These are phyloP conservation scores for Nematostella vectensis DNA, from an alignment of 92 coral and sea anemone genomes.

Conservation along the genomic window DNA sequence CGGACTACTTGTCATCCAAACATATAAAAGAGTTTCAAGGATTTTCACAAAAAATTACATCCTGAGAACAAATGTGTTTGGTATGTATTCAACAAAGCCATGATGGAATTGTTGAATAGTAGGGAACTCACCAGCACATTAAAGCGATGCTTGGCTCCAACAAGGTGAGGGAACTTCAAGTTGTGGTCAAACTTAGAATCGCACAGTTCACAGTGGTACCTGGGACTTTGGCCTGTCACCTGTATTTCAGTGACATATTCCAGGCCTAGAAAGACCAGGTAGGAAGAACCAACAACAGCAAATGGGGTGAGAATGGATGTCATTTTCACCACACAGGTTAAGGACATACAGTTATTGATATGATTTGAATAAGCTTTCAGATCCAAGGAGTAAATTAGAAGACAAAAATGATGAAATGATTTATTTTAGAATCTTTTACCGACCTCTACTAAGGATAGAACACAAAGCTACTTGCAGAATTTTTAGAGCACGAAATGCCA, in stretches of 20 bases:
- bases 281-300: conserved; percentile 2
- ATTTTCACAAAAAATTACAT: too few relatives aligned
- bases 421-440: too few relatives aligned
- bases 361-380: too few relatives aligned
- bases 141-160: conserved; percentile 99
- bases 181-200: conserved; percentile 99
- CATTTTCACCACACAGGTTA: conserved; percentile 16
- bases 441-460: too few relatives aligned
- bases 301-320: conserved; percentile 21
- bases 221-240: conserved; percentile 97
- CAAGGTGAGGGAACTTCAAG: conserved; percentile 99
- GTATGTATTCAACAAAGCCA: not conserved
- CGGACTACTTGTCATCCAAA: too few relatives aligned
- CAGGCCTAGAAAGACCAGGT: conserved; percentile 72
- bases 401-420: too few relatives aligned
- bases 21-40: too few relatives aligned
- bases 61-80: too few relatives aligned
- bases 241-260: conserved; percentile 99
- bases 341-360: too few relatives aligned
- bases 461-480: too few relatives aligned
- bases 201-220: conserved; percentile 96
- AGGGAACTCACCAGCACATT: conserved; percentile 93
- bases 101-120: not conserved
- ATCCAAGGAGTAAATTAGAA: too few relatives aligned
- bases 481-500: too few relatives aligned